Conservation (phyloP, 2,113 vertebrate genomes). For the Gymnorhina tibicen region DNA sequence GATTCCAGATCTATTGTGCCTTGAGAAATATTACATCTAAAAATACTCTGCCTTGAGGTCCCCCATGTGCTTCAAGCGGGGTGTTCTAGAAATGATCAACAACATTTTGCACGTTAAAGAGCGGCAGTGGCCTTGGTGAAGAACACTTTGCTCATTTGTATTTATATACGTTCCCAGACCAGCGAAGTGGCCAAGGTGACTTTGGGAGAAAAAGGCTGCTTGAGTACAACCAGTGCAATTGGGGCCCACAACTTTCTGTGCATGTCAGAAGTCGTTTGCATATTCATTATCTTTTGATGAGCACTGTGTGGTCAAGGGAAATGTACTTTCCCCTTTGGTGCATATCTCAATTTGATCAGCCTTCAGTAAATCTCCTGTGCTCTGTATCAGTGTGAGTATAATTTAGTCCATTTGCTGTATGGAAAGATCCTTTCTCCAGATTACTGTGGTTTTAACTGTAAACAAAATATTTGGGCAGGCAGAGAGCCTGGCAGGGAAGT, state of each 20-base stretch:
- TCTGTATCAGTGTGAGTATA: background rate
- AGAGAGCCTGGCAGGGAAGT: background rate
- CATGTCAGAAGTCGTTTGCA: background rate
- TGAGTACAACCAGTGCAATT: background rate
- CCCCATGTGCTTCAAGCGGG: background rate
- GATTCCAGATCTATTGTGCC: background rate
- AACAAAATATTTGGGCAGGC: background rate
- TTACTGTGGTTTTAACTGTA: background rate
- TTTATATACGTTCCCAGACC: background rate
- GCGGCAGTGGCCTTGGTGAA: background rate
- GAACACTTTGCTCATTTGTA: background rate
- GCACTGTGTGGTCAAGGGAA: background rate
- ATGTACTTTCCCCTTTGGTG: background rate
- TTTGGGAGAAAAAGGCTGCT: background rate
- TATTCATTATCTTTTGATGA: constrained; percentile 48
- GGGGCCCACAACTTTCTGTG: background rate
- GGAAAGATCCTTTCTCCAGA: background rate
- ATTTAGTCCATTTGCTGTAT: background rate
- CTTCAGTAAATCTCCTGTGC: background rate
- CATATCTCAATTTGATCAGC: constrained; percentile 15
- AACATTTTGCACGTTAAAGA: background rate
- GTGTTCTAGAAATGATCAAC: background rate
- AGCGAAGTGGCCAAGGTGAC: constrained; percentile 12
- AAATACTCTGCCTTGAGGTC: background rate
- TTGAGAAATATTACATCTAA: background rate